Conservation (phyloP, 2,797 vertebrate genomes). For the Microctenopoma stevenorrisi region DNA sequence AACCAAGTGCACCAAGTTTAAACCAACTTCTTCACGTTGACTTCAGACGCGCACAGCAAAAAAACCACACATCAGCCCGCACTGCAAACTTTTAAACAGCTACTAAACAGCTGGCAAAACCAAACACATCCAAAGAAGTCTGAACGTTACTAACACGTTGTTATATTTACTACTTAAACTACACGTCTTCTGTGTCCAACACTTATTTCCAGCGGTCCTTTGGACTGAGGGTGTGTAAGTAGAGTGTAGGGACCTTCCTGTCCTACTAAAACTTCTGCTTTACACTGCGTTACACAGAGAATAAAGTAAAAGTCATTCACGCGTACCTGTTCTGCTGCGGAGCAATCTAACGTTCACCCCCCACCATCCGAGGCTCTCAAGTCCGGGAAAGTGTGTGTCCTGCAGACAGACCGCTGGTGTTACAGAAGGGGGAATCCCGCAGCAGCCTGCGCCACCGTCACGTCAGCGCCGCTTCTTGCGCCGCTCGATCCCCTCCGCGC, state of each 20-base stretch:
- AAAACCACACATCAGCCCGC: too few species aligned
- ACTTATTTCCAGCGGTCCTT: too few species aligned
- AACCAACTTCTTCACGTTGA: conserved; percentile 10
- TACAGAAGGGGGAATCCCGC: conserved; percentile 3
- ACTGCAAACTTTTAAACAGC: neutral
- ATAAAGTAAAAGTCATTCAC: too few species aligned
- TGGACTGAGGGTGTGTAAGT: neutral
- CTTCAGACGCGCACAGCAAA: neutral
- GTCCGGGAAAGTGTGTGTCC: conserved; percentile 36
- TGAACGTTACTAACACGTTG: neutral
- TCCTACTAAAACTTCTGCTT: neutral
- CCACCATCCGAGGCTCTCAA: conserved; percentile 36
- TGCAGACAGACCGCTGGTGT: conserved; percentile 21
- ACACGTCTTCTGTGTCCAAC: too few species aligned
- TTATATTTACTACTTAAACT: neutral
- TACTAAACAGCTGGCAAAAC: neutral
- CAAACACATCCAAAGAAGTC: neutral
- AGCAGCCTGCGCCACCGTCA: conserved; percentile 4
- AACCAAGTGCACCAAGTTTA: conserved; percentile 18
- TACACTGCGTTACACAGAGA: too few species aligned
- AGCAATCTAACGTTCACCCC: conserved; percentile 33
- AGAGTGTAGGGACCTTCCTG: neutral
- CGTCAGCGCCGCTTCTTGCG: conserved; percentile 23
- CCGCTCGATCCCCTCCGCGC: conserved; percentile 7
- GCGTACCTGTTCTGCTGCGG: conserved; percentile 50